These are phyloP conservation scores for Drymonia ruficornis DNA, from an alignment of 2,888 invertebrate genomes.

Conservation along the genomic window DNA sequence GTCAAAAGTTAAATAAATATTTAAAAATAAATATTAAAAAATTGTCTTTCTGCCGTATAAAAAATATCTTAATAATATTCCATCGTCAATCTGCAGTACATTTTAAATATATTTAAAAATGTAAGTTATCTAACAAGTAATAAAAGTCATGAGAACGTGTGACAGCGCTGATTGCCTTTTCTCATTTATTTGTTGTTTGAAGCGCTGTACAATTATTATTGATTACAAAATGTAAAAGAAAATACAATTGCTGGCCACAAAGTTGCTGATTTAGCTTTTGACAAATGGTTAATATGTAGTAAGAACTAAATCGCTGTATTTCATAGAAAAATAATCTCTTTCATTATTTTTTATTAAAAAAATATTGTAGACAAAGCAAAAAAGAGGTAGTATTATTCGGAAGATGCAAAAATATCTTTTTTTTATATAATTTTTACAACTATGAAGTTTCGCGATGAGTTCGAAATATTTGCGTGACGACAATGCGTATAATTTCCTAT, in stretches of 20 bases:
- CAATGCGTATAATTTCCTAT: conserved; percentile 62
- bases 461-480: conserved; percentile 53
- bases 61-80: too few relatives aligned
- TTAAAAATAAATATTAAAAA: not conserved
- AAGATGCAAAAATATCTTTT: conserved; percentile 44
- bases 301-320: conserved; percentile 18
- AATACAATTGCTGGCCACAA: too few relatives aligned
- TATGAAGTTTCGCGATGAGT: conserved; percentile 31
- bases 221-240: too few relatives aligned
- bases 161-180: too few relatives aligned
- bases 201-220: too few relatives aligned
- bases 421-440: conserved; percentile 4
- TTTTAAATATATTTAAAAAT: too few relatives aligned
- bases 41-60: too few relatives aligned
- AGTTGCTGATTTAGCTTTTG: not conserved
- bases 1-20: not conserved
- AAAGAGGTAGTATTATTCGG: conserved; percentile 45
- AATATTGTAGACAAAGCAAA: conserved; percentile 20
- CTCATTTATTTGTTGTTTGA: too few relatives aligned
- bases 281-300: conserved; percentile 14
- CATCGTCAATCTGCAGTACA: too few relatives aligned
- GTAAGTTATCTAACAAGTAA: too few relatives aligned
- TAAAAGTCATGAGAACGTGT: too few relatives aligned
- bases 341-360: not conserved
- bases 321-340: conserved; percentile 20